These are phyloP conservation scores for Mastomys natalensis DNA, from an alignment of 2,113 vertebrate genomes.

Conservation along the genomic window DNA sequence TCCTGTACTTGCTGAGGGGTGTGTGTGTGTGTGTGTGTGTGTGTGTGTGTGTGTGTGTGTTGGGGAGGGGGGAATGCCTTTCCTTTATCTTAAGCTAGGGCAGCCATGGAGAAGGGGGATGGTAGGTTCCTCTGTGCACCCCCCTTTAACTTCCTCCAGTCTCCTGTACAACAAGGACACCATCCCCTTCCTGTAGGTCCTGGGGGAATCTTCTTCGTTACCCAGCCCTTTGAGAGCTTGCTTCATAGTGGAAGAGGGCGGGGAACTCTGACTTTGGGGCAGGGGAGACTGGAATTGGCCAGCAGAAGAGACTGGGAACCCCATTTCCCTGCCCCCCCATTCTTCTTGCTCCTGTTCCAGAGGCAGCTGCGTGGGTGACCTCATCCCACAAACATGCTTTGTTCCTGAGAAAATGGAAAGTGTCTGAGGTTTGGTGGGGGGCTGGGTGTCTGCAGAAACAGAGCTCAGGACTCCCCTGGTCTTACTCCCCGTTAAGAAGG, in stretches of 20 bases:
- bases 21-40: too few relatives aligned
- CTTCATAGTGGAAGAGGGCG: slow-evolving; percentile 3
- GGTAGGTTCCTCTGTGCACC: slow-evolving; percentile 30
- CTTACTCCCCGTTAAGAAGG: slow-evolving; percentile 50
- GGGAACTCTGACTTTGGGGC: background rate
- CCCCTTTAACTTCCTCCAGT: background rate
- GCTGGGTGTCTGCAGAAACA: slow-evolving; percentile 86
- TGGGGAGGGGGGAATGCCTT: background rate
- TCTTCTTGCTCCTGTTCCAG: slow-evolving; percentile 77
- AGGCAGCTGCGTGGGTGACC: slow-evolving; percentile 88
- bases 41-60: too few relatives aligned
- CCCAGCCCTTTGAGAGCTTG: background rate
- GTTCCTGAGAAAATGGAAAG: slow-evolving; percentile 91
- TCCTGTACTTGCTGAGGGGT: slow-evolving; percentile 26
- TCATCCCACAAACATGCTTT: slow-evolving; percentile 91
- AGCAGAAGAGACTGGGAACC: slow-evolving; percentile 67
- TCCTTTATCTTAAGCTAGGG: slow-evolving; percentile 57
- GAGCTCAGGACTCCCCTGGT: slow-evolving; percentile 69
- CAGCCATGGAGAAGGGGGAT: slow-evolving; percentile 3
- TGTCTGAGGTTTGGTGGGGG: slow-evolving; percentile 89
- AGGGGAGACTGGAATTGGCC: background rate
- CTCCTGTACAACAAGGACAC: slow-evolving; percentile 26
- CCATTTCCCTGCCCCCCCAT: slow-evolving; percentile 63
- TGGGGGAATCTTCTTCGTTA: background rate
- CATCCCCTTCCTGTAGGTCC: slow-evolving; percentile 24